A percentile compares a stretch with the other conserved stretches of the same genome.
phyloP scores from a whole-genome alignment of 2,888 invertebrate genomes.

The Hypsopygia costalis region DNA sequence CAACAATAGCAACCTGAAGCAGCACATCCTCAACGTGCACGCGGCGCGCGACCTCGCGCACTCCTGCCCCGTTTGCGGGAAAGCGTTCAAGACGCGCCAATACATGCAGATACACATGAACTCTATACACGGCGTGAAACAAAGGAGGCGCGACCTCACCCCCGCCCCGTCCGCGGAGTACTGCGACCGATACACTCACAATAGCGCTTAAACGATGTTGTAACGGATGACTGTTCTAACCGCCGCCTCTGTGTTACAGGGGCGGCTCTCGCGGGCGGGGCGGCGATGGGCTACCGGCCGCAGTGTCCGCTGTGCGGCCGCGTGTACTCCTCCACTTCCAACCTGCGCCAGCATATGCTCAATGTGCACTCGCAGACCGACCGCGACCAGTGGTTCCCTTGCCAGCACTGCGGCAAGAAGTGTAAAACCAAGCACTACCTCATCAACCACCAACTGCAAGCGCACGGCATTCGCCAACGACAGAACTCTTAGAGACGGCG shows the following conservation, averaged over 20 bases:
- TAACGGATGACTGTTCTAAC: conserved; percentile 55
- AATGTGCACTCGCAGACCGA: conserved; percentile 87
- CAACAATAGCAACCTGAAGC: conserved; percentile 85
- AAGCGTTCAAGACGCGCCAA: conserved; percentile 85
- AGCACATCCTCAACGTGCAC: conserved; percentile 85
- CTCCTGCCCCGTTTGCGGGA: conserved; percentile 83
- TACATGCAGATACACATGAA: conserved; percentile 85
- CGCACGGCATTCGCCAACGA: conserved; percentile 86
- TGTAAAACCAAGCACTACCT: conserved; percentile 89
- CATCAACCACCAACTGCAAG: conserved; percentile 88
- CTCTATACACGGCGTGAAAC: conserved; percentile 84
- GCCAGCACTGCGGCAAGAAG: conserved; percentile 87
- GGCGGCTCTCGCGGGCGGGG: conserved; percentile 82
- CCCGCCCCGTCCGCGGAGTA: conserved; percentile 48
- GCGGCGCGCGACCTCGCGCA: conserved; percentile 81
- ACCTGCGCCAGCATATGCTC: conserved; percentile 88
- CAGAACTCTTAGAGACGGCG: conserved; percentile 79
- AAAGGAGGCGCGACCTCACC: conserved; percentile 76
- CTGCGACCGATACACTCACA: conserved; percentile 60
- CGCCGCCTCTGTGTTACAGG: conserved; percentile 85
- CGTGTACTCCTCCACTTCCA: conserved; percentile 86
- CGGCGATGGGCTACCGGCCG: conserved; percentile 80
- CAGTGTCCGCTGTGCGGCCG: conserved; percentile 86
- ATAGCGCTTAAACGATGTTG: conserved; percentile 58
- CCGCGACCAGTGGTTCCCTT: conserved; percentile 86